Base-by-base conservation (phyloP, 2,113 vertebrate genomes). In the Baryphthengus martii region DNA sequence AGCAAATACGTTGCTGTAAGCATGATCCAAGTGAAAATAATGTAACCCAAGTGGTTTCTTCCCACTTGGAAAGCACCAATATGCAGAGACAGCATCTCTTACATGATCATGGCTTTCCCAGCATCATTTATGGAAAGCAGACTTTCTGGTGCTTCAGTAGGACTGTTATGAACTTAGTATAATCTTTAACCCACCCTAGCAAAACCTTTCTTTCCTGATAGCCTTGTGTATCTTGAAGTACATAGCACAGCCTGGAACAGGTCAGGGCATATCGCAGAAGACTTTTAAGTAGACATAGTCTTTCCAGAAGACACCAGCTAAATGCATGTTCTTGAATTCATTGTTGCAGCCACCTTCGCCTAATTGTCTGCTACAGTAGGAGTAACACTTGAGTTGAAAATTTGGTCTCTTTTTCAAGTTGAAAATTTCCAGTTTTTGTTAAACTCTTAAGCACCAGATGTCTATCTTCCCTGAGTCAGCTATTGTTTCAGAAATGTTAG, bases 371-470 rank as follows among this genome's bases (percentile, higher is more conserved):
- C 45, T 77, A 20, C 0, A 0, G 59, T 45, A 73, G 63, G 74
- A 86, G 9, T 31, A 89, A 49, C 26, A n/a, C 5, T 61, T 8
- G 17, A 65, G n/a, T 17, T 73, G 59, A 80, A 92, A 84, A 86
- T 61, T 75, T 82, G 15, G 35, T 49, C 63, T 49, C 28, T n/a
- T 93, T 95, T 85, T 88, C 72, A 65, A 76, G 58, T 31, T 70
- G 58, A 89, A 80, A 50, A 67, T 77, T 80, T 58, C 65, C 67
- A 84, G 63, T 70, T 45, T 45, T 49, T 88, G 45, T 86, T 84
- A 74, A 84, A 86, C 31, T 67, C 40, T 40, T n/a, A 66, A 85
- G 61, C 33, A 67, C 17, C 11, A 71, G 39, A 42, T 65, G 16
- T 42, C 76, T 84, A 2, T 53, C 61, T 79, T 50, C 44, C 42